Conservation (phyloP, 2,888 invertebrate genomes). For the Zaprionus lineosus region DNA sequence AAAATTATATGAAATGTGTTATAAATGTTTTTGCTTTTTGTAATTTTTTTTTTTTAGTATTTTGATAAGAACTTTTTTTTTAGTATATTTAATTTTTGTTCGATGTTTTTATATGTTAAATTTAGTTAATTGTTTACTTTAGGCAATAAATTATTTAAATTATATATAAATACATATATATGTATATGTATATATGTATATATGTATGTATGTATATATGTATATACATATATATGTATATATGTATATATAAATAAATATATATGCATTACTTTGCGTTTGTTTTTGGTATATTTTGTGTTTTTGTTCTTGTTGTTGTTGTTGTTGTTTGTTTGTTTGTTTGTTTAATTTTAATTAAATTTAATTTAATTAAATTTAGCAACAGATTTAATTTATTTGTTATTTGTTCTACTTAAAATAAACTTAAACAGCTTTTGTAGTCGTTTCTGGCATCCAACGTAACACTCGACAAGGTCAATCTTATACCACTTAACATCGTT, state of each 20-base stretch:
- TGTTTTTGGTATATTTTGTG: conserved; percentile 32
- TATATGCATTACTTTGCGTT: too few species aligned
- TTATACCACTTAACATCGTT: conserved; percentile 82
- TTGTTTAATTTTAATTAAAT: conserved; percentile 51
- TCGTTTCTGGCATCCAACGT: conserved; percentile 83
- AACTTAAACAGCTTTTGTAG: conserved; percentile 83
- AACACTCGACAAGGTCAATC: conserved; percentile 83
- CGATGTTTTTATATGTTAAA: conserved; percentile 44
- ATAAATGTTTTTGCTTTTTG: conserved; percentile 3
- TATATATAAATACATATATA: conserved; percentile 25
- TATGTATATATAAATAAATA: too few species aligned
- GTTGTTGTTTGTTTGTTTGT: conserved; percentile 16
- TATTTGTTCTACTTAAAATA: conserved; percentile 80
- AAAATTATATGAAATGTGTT: conserved; percentile 30
- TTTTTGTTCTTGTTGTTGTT: too few species aligned
- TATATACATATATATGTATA: conserved; percentile 2
- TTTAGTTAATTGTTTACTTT: conserved; percentile 38
- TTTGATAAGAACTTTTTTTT: conserved; percentile 20
- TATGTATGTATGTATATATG: too few species aligned
- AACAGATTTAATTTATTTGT: conserved; percentile 72
- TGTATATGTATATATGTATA: conserved; percentile 19
- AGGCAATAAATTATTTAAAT: conserved; percentile 49
- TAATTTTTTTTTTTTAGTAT: conserved; percentile 19
- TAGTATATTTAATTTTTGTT: conserved; percentile 23
- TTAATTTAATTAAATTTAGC: conserved; percentile 64